Evolutionary conservation across 2,888 invertebrate genomes (phyloP), one percentile per base, ranked within the genome.

Genomic region (Acrocyrtus sp.): DNA sequence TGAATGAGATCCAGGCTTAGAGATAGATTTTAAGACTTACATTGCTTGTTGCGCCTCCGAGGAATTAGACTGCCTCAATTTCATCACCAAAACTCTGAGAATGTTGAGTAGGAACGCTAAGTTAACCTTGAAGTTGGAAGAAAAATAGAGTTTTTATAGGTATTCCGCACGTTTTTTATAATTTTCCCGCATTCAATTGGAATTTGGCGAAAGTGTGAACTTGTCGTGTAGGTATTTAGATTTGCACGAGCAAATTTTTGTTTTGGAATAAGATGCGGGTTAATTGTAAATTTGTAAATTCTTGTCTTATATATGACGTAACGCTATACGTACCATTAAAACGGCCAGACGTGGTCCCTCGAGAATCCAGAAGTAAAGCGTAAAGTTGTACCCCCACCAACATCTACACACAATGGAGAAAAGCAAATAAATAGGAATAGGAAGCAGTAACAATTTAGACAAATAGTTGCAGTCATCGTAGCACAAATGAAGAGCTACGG

Each of bases 341-440:
- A 95, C 90, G 1, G 88, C 88, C 70, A 93, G 87, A 60, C 96
- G 86, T 0, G 96, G 96, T 22, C 92, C 95, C 84, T 97, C 96
- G 26, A 96, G 85, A 78, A 96, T 93, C 95, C 96, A 96, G 83
- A 93, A 95, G 81, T 91, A 90, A 0, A 87, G 85, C 6, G 90
- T 88, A 77, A 94, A 89, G 83, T 93, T 93, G 83, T 96, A 96
- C 3, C 92, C 92, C 85, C 90, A 92, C 93, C 94, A 94, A 83
- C 93, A 91, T 72, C 89, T 89, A 82, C 41, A 84, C 84, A 72
- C 10, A n/a, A n/a, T n/a, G n/a, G n/a, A n/a, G n/a, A n/a, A n/a
- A n/a, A n/a, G 65, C 61, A 67, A 60, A 72, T 17, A 5, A 51
- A 45, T 39, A 74, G 17, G n/a, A n/a, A n/a, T n/a, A n/a, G n/a